Conservation (phyloP, 2,113 vertebrate genomes). For the Mustela lutreola region DNA sequence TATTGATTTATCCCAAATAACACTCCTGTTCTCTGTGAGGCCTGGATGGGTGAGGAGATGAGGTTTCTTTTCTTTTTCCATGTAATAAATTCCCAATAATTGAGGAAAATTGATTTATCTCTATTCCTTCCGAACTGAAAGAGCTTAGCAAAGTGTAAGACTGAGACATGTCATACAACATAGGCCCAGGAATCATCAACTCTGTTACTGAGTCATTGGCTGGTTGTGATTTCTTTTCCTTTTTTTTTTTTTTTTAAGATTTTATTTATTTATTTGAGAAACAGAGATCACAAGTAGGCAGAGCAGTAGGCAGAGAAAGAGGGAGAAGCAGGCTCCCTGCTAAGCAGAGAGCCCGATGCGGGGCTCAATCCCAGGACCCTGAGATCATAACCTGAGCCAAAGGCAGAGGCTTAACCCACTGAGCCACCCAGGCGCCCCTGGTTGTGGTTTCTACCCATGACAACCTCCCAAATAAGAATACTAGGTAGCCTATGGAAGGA, state of each 20-base stretch:
- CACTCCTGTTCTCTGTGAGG: not conserved
- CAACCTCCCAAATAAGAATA: not conserved
- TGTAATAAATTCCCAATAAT: not conserved
- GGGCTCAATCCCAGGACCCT: too few species aligned
- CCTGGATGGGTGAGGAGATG: not conserved
- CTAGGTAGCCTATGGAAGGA: not conserved
- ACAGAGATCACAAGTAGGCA: too few species aligned
- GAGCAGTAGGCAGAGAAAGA: too few species aligned
- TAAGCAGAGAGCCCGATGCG: too few species aligned
- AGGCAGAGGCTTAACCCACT: too few species aligned
- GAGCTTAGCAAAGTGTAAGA: not conserved
- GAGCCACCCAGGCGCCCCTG: too few species aligned
- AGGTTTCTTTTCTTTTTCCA: not conserved
- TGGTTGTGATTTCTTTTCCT: not conserved
- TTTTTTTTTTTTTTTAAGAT: too few species aligned
- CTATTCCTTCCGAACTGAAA: slow-evolving; percentile 34
- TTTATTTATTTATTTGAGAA: too few species aligned
- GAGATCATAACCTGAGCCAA: too few species aligned
- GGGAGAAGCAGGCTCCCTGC: too few species aligned
- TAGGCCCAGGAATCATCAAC: not conserved
- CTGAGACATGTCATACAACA: not conserved
- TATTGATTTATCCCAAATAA: not conserved
- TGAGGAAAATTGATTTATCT: slow-evolving; percentile 1
- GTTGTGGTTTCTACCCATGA: not conserved
- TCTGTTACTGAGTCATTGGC: slow-evolving; percentile 4